Base-by-base conservation (phyloP, 2,797 vertebrate genomes). In the Nannoperca obscura region DNA sequence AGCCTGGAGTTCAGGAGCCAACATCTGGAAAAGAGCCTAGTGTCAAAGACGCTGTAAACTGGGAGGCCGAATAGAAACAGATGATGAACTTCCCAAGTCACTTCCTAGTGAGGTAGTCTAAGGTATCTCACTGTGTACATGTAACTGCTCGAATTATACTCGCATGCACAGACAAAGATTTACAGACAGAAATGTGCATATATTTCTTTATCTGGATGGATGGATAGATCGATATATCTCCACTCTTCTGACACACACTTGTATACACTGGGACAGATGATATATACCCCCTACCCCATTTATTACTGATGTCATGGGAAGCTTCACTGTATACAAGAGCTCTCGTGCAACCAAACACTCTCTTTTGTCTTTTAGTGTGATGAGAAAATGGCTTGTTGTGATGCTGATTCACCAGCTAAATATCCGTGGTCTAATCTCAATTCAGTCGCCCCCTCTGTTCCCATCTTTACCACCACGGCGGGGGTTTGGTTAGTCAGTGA, bases 11-110 rank as follows among this genome's bases (percentile, higher is more conserved):
- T 67, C 59, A 74, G 44, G 58, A 65, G 19, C 19, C 40, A 58
- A 76, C 87, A 92, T 88, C 90, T 92, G 89, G 88, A 83, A 89
- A 89, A 92, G 58, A 83, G 64, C 38, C 73, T 46, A 14, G 36
- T 76, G 81, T 83, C 67, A 73, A 59, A 71, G 68, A 78, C 22
- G 71, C 72, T 69, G 62, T 80, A 87, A 88, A 81, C 42, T 32
- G 57, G 53, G 54, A 70, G 46, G 71, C 53, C 12, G 40, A 71
- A 38, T 59, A 61, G 46, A 74, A 85, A 76, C 66, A 79, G 87
- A 83, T 80, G 87, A 83, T 87, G 67, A 74, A 72, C 74, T 90
- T 88, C 89, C 78, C 88, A 89, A 89, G 78, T 87, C 71, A 74
- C 74, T 62, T 85, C 70, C 47, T 63, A 19, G 20, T 67, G 67